These are phyloP conservation scores for Sisyra nigra DNA, from an alignment of 2,888 invertebrate species.

Conservation along the genomic window DNA sequence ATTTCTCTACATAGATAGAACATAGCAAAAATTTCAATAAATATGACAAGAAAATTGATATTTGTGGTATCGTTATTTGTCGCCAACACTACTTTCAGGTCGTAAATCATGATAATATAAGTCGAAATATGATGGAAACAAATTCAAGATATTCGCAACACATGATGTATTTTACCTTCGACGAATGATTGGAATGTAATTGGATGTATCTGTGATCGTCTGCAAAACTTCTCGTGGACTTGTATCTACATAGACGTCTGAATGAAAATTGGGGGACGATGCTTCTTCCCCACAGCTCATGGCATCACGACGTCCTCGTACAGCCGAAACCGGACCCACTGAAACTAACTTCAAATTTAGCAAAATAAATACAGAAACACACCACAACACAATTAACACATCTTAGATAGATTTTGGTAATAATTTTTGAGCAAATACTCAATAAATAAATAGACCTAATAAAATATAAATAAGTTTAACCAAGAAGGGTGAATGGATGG, in stretches of 20 bases:
- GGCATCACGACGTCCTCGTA: slow-evolving; percentile 4
- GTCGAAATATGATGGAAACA: background rate
- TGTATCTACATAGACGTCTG: background rate
- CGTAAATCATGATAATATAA: background rate
- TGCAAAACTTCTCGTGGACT: slow-evolving; percentile 23
- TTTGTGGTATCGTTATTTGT: too few species aligned
- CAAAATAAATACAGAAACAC: background rate
- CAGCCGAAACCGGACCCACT: slow-evolving; percentile 1
- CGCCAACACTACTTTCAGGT: background rate
- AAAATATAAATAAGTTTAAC: too few species aligned
- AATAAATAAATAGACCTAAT: background rate
- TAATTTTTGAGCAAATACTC: background rate
- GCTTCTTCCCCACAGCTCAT: slow-evolving; percentile 2
- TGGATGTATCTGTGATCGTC: slow-evolving; percentile 18
- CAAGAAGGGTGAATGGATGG: too few species aligned
- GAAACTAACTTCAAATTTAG: slow-evolving; percentile 1
- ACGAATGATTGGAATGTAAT: slow-evolving; percentile 2
- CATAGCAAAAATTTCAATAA: too few species aligned
- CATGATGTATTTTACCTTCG: slow-evolving; percentile 1
- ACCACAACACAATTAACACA: background rate
- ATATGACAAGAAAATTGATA: too few species aligned
- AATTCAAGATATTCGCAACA: background rate
- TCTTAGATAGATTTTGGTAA: background rate
- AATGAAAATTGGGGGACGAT: background rate
- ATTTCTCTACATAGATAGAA: slow-evolving; percentile 3